A percentile compares a stretch with the other conserved stretches of the same genome.
Evolutionary conservation across 2,797 vertebrate species (phyloP).

Genomic region (Poliocrania exsul): DNA sequence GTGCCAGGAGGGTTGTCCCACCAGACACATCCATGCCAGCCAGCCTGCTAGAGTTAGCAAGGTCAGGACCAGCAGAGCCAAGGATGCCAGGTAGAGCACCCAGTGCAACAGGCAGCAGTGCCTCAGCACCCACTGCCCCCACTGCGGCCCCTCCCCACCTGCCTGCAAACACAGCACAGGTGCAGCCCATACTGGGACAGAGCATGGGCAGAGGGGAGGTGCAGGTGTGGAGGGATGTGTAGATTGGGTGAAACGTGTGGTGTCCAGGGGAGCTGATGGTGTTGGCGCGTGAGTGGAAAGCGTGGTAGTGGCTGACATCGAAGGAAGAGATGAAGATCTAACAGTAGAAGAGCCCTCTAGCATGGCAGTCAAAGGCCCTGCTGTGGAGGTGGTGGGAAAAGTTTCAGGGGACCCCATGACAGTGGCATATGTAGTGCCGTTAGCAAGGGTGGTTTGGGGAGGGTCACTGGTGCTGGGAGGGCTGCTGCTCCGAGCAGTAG

Average conservation of each 20-base stretch:
- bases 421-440: not conserved
- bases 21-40: conserved; percentile 13
- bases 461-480: not conserved
- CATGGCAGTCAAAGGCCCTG: not conserved
- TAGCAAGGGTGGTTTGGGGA: not conserved
- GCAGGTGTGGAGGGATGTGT: not conserved
- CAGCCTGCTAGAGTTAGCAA: not conserved
- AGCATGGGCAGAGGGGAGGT: not conserved
- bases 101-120: conserved; percentile 46
- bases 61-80: not conserved
- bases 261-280: not conserved
- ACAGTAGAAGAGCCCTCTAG: not conserved
- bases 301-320: fast-evolving
- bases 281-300: not conserved
- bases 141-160: not conserved
- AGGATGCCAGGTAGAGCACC: not conserved
- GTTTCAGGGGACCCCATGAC: fast-evolving
- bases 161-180: fast-evolving
- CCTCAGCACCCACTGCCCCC: not conserved
- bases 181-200: fast-evolving
- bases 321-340: not conserved
- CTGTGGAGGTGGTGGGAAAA: fast-evolving
- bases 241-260: not conserved
- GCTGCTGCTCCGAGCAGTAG: not conserved
- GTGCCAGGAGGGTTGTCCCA: not conserved